These are phyloP conservation scores for Artemisiospiza belli DNA, from an alignment of 2,113 vertebrate genomes.

Conservation along the genomic window DNA sequence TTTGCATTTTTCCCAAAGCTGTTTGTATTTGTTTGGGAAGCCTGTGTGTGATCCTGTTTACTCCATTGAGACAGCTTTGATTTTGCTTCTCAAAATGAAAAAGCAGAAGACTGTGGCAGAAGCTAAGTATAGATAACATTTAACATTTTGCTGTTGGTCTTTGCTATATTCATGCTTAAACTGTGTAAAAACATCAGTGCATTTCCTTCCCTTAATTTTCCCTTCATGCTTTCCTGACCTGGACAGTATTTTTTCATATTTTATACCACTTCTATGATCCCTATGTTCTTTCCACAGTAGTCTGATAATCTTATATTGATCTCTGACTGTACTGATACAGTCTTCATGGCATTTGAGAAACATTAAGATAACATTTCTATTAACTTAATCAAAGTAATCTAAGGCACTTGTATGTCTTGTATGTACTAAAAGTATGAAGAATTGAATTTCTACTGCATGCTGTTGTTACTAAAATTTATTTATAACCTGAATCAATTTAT, in stretches of 20 bases:
- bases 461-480: background rate
- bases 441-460: background rate
- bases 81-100: background rate
- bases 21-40: background rate
- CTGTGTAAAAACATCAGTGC: background rate
- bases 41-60: background rate
- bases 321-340: background rate
- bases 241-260: background rate
- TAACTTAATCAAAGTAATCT: background rate
- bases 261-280: background rate
- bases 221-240: background rate
- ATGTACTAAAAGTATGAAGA: background rate
- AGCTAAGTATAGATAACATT: background rate
- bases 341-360: background rate
- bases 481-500: background rate
- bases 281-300: background rate
- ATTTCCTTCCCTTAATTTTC: background rate
- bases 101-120: background rate
- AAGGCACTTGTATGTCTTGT: background rate
- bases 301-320: background rate
- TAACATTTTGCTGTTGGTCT: background rate
- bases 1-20: constrained; percentile 16
- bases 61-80: background rate
- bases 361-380: background rate
- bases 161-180: background rate